These are phyloP conservation scores for Anoplopoma fimbria DNA, from an alignment of 2,113 vertebrate species.

Conservation along the genomic window DNA sequence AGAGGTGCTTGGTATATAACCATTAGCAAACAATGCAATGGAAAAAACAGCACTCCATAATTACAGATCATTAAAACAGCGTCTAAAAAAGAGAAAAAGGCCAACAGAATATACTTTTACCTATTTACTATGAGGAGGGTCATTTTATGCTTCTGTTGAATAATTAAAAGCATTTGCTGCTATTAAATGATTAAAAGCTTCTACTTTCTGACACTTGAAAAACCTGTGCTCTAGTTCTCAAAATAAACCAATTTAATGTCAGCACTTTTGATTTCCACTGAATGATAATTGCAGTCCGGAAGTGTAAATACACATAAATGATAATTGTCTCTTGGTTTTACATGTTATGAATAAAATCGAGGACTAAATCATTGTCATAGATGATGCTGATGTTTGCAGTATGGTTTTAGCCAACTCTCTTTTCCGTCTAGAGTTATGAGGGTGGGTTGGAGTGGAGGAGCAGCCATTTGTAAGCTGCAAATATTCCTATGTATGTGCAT, in stretches of 20 bases:
- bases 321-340: background rate
- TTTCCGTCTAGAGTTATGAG: background rate
- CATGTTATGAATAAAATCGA: background rate
- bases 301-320: slow-evolving; percentile 4
- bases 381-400: background rate
- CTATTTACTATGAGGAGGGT: background rate
- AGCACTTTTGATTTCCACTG: background rate
- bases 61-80: background rate
- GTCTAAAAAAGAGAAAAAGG: background rate
- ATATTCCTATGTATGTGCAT: background rate
- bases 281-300: background rate
- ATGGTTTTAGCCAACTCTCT: background rate
- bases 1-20: background rate
- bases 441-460: background rate
- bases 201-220: background rate
- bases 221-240: background rate
- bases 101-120: background rate
- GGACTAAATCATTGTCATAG: background rate
- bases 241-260: slow-evolving; percentile 2
- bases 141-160: background rate
- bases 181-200: slow-evolving; percentile 14
- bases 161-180: slow-evolving; percentile 13
- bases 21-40: background rate
- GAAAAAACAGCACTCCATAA: background rate
- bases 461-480: background rate